phyloP scores from a whole-genome alignment of 2,797 vertebrate genomes.

The Peromyscus attwateri region DNA sequence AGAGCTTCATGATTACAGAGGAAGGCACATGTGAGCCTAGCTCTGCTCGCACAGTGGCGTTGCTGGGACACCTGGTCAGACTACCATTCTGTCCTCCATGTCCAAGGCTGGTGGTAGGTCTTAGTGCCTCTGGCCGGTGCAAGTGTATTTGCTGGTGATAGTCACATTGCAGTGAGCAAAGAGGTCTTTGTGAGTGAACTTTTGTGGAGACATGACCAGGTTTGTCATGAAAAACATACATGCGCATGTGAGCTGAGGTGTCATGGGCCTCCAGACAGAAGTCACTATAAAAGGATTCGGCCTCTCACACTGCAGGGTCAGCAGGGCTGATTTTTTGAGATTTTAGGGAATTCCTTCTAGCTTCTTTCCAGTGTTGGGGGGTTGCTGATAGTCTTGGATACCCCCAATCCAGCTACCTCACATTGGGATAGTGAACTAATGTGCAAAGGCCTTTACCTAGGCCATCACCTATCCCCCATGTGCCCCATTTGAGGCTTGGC shows the following conservation, averaged over 20 bases:
- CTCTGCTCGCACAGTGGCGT: neutral
- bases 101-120: no score
- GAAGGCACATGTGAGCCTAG: neutral
- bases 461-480: neutral
- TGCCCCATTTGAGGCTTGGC: neutral
- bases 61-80: neutral
- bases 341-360: neutral
- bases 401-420: fast-evolving
- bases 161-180: neutral
- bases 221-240: neutral
- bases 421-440: no score
- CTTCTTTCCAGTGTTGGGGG: neutral
- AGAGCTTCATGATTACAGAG: neutral
- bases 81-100: neutral
- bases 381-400: neutral
- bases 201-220: neutral
- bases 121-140: neutral
- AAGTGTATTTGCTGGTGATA: neutral
- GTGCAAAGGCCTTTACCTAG: neutral
- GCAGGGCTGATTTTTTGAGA: neutral
- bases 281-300: neutral
- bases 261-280: neutral
- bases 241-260: neutral
- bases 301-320: neutral
- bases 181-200: neutral